A percentile compares a stretch with the other conserved stretches of the same genome.
These are phyloP conservation scores for Arctopsyche grandis DNA, from an alignment of 1,140 invertebrate genomes.

Conservation along the genomic window DNA sequence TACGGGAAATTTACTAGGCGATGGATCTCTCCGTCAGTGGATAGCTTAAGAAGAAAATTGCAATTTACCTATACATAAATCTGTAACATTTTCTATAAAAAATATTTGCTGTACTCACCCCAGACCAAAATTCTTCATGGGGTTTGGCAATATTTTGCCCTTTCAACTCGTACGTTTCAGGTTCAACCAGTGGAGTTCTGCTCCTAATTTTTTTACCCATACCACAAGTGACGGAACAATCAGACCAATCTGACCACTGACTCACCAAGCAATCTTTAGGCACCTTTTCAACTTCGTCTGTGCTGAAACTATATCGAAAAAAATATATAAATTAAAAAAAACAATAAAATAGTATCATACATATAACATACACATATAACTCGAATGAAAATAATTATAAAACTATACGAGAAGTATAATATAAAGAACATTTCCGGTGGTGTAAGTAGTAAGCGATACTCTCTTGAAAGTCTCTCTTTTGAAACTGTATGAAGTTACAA, in stretches of 20 bases:
- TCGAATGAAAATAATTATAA: neutral
- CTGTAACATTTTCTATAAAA: too few relatives aligned
- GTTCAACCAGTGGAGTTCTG: slow-evolving; percentile 55
- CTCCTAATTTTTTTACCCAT: slow-evolving; percentile 67
- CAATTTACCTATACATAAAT: too few relatives aligned
- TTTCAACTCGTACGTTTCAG: neutral
- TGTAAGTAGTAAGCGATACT: too few relatives aligned
- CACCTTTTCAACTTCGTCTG: slow-evolving; percentile 27
- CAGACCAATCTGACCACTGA: slow-evolving; percentile 73
- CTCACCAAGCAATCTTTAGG: slow-evolving; percentile 66
- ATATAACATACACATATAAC: too few relatives aligned
- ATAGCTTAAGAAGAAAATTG: too few relatives aligned
- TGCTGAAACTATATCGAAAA: neutral
- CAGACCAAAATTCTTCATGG: neutral
- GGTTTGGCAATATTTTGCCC: neutral
- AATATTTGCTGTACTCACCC: too few relatives aligned
- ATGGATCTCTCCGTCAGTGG: too few relatives aligned
- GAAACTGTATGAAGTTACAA: too few relatives aligned
- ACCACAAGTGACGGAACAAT: slow-evolving; percentile 76
- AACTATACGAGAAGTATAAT: too few relatives aligned
- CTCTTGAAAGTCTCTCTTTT: too few relatives aligned
- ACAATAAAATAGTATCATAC: neutral
- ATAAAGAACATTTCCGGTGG: too few relatives aligned
- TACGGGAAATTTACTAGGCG: too few relatives aligned
- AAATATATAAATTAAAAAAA: neutral